phyloP scores from a whole-genome alignment of 1,140 invertebrate species.

The Chironomus striatipennis region DNA sequence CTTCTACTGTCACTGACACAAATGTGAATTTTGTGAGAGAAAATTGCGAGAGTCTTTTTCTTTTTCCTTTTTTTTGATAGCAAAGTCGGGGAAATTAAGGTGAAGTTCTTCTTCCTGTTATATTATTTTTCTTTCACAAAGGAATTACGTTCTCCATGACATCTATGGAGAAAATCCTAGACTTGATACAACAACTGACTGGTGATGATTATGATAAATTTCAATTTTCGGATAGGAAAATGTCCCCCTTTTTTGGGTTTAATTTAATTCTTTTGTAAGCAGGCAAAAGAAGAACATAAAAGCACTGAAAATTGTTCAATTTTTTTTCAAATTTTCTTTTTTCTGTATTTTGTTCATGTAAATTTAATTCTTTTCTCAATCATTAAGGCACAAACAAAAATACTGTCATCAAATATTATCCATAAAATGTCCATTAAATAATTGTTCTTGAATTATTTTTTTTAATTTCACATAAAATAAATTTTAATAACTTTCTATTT shows the following conservation, averaged over 20 bases:
- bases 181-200: not conserved
- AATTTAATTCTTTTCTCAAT: not conserved
- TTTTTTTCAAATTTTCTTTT: no score
- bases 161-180: slow-evolving; percentile 22
- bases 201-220: no score
- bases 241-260: no score
- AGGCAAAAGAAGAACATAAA: no score
- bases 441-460: not conserved
- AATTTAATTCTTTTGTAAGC: no score
- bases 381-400: slow-evolving; percentile 20
- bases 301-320: no score
- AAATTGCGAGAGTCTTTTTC: not conserved
- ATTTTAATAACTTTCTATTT: no score
- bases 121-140: not conserved
- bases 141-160: not conserved
- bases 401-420: not conserved
- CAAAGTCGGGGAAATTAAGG: slow-evolving; percentile 11
- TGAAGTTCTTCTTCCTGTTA: slow-evolving; percentile 12
- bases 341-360: not conserved
- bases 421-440: not conserved
- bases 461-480: not conserved
- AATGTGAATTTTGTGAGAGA: not conserved
- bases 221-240: no score
- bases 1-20: not conserved
- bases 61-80: not conserved